A percentile compares a stretch with the other conserved stretches of the same genome.
Conservation (phyloP, 1,140 invertebrate genomes). For the Andrena cerasifolii region DNA sequence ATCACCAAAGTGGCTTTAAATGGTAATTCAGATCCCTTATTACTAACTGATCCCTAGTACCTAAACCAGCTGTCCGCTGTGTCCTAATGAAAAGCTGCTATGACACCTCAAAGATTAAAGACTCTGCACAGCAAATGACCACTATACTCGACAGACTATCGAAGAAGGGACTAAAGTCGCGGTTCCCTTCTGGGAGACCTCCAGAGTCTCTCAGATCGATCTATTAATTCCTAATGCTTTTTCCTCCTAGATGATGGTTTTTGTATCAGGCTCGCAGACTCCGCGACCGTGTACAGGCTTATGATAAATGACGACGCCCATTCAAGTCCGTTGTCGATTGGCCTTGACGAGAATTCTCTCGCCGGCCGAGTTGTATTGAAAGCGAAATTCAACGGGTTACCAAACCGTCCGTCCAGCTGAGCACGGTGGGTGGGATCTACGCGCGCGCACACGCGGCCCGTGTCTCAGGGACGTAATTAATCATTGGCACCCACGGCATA, state of each 20-base stretch:
- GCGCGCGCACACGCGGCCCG: not conserved
- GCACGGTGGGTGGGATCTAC: not conserved
- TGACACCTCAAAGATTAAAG: no score
- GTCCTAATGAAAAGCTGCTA: no score
- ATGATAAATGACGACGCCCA: constrained; percentile 68
- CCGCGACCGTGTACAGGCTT: not conserved
- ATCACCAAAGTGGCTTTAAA: no score
- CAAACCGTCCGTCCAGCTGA: constrained; percentile 53
- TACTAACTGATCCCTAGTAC: no score
- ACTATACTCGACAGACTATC: no score
- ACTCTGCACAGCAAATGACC: no score
- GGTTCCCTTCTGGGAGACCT: no score
- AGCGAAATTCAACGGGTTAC: constrained; percentile 74
- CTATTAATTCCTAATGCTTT: no score
- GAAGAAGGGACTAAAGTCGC: no score
- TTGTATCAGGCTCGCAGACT: not conserved
- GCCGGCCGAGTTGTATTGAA: constrained; percentile 63
- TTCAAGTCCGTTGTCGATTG: constrained; percentile 72
- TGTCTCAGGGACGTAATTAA: constrained; percentile 33
- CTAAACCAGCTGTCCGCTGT: no score
- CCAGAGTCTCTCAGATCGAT: not conserved
- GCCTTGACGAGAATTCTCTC: constrained; percentile 71
- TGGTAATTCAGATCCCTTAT: no score
- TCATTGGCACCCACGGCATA: not conserved
- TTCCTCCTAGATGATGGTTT: no score